These are phyloP conservation scores for Drosophila stalkeri DNA, from an alignment of 2,888 invertebrate species.

Conservation along the genomic window DNA sequence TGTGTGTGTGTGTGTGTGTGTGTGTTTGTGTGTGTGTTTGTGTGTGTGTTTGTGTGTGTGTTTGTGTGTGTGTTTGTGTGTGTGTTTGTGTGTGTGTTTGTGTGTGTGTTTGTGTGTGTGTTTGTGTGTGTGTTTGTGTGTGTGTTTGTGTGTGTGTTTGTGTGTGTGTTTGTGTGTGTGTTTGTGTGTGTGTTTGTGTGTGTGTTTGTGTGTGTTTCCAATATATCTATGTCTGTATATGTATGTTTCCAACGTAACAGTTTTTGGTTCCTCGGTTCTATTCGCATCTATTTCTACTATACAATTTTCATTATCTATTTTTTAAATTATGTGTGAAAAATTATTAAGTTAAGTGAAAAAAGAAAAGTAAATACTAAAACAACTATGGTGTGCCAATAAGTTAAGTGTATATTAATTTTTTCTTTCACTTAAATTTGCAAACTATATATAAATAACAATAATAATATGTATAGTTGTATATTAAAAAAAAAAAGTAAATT, in stretches of 20 bases:
- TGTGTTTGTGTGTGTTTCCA: too few species aligned
- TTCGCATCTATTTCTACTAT: conserved; percentile 47
- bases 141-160: conserved; percentile 1
- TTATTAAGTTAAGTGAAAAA: background rate
- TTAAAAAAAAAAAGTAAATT: conserved; percentile 30
- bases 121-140: background rate
- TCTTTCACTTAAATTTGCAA: conserved; percentile 46
- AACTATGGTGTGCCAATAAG: conserved; percentile 80
- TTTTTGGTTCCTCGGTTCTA: conserved; percentile 58
- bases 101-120: background rate
- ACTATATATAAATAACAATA: conserved; percentile 55
- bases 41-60: background rate
- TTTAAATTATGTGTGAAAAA: conserved; percentile 28
- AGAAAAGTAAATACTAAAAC: conserved; percentile 15
- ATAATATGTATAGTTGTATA: conserved; percentile 57
- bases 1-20: too few species aligned
- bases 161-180: too few species aligned
- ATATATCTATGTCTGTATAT: background rate
- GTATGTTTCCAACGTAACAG: conserved; percentile 48
- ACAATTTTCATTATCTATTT: conserved; percentile 27
- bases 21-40: too few species aligned
- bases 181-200: background rate
- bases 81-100: background rate
- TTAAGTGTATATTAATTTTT: conserved; percentile 72
- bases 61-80: background rate